Percentiles rank a stretch among this genome's conserved stretches.
Conservation (phyloP, 2,888 invertebrate species). For the Mylabris sibirica region DNA sequence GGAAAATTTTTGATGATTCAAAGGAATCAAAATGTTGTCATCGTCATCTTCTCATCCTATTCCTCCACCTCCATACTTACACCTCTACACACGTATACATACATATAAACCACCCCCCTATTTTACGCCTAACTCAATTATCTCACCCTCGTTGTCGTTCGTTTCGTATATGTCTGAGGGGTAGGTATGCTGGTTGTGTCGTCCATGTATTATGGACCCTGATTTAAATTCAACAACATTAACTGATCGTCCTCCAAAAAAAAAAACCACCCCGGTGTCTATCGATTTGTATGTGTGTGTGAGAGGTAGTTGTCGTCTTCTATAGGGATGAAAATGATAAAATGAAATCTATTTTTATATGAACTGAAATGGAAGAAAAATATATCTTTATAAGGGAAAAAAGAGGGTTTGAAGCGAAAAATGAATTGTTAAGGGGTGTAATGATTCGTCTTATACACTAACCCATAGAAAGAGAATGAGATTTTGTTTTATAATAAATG, state of each 20-base stretch:
- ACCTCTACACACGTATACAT: neutral
- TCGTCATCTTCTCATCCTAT: constrained; percentile 1
- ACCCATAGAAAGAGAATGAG: no score
- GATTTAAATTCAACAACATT: constrained; percentile 52
- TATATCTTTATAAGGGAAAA: neutral
- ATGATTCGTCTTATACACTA: neutral
- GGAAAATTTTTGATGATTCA: neutral
- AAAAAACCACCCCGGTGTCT: neutral
- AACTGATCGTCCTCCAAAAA: constrained; percentile 15
- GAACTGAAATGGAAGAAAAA: constrained; percentile 20
- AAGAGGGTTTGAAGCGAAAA: constrained; percentile 28
- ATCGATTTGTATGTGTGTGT: neutral
- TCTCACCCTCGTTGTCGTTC: constrained; percentile 20
- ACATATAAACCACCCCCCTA: neutral
- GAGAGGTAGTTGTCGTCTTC: neutral
- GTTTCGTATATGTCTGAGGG: neutral
- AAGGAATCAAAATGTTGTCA: constrained; percentile 1
- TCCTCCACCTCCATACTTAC: neutral
- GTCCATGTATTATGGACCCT: constrained; percentile 51
- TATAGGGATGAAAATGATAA: constrained; percentile 1
- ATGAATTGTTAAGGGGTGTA: constrained; percentile 11
- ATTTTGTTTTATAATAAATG: neutral
- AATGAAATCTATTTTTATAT: constrained; percentile 11
- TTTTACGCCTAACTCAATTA: constrained; percentile 25
- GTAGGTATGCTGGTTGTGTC: constrained; percentile 5